A percentile compares a stretch with the other conserved stretches of the same genome.
Conservation (phyloP, 2,113 vertebrate genomes). For the Tachycineta bicolor region DNA sequence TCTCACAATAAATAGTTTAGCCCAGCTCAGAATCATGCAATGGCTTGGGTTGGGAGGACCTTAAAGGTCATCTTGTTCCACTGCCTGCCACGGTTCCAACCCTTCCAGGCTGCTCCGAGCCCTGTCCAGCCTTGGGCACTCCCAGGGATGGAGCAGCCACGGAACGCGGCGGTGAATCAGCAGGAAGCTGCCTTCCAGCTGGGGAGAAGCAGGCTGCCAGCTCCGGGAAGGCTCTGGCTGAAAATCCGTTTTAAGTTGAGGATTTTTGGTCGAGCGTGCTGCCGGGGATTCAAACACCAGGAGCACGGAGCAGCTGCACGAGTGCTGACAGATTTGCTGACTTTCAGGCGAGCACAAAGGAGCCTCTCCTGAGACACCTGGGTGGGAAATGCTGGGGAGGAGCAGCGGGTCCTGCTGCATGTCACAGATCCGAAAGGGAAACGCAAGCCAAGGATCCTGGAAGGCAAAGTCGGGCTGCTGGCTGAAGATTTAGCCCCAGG, state of each 20-base stretch:
- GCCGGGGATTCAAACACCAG: not conserved
- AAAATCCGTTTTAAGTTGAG: not conserved
- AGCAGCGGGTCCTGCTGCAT: not conserved
- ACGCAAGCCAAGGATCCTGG: not conserved
- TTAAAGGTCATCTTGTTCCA: not conserved
- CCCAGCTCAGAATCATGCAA: not conserved
- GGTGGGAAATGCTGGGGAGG: not conserved
- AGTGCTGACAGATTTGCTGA: not conserved
- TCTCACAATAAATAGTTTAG: not conserved
- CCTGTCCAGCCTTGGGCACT: not conserved
- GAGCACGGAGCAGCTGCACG: not conserved
- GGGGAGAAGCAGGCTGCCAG: not conserved
- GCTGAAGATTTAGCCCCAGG: conserved; percentile 47
- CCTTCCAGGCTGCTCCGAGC: not conserved
- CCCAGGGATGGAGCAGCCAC: not conserved
- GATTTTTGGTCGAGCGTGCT: not conserved
- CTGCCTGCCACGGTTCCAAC: not conserved
- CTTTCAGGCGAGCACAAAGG: not conserved
- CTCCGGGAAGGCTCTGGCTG: not conserved
- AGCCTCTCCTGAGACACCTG: not conserved
- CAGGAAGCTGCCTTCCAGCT: not conserved
- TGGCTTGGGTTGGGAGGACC: not conserved
- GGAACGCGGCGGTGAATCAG: fast-evolving
- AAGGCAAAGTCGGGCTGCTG: conserved; percentile 33
- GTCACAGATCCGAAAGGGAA: not conserved